These are phyloP conservation scores for Alcedo atthis DNA, from an alignment of 2,797 vertebrate genomes.

Conservation along the genomic window DNA sequence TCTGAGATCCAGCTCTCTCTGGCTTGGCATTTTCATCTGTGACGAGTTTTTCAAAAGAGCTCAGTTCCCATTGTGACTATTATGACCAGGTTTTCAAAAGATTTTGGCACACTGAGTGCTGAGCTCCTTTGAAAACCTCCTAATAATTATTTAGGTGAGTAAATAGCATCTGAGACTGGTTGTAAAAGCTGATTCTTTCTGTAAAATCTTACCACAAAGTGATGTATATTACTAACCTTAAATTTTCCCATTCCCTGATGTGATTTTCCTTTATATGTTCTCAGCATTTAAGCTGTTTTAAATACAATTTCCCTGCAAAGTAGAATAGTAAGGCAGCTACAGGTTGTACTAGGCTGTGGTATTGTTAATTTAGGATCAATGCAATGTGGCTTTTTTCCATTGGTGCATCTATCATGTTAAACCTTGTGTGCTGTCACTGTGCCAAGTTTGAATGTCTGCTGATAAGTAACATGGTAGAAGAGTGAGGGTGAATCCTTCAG, in stretches of 20 bases:
- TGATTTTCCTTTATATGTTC: background rate
- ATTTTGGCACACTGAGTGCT: slow-evolving; percentile 7
- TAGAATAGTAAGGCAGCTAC: background rate
- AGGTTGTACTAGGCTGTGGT: background rate
- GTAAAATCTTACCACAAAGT: background rate
- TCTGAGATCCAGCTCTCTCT: background rate
- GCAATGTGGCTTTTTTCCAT: background rate
- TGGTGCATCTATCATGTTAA: background rate
- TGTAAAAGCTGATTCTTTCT: background rate
- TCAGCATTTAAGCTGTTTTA: background rate
- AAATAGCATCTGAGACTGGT: background rate
- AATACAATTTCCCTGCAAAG: background rate
- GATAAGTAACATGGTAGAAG: background rate
- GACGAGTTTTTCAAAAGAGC: slow-evolving; percentile 31
- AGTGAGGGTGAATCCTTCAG: background rate
- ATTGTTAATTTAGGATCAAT: background rate
- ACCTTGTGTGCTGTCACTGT: background rate
- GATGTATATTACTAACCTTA: background rate
- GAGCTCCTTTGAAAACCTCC: background rate
- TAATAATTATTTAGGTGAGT: slow-evolving; percentile 26
- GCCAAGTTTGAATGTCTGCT: background rate
- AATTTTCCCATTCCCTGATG: background rate
- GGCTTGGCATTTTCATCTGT: background rate
- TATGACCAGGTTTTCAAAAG: slow-evolving; percentile 49
- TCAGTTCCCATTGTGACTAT: slow-evolving; percentile 26